Evolutionary conservation across 2,888 invertebrate genomes (phyloP), one percentile per base, ranked within the genome.

Genomic region (Drosophila peninsularis): DNA sequence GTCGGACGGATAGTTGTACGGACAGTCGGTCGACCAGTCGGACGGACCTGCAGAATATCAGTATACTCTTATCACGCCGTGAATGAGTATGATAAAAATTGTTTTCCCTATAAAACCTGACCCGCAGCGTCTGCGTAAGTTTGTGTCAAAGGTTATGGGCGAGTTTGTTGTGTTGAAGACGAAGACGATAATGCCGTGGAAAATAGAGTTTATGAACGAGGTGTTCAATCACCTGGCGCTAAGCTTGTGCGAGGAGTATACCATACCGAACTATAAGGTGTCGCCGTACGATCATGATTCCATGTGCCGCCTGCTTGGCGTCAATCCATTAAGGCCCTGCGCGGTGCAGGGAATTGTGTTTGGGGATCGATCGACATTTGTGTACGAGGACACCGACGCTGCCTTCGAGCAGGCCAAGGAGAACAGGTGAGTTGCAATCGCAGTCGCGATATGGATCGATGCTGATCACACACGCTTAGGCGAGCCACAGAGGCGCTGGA

Each of bases 161-260:
- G 71, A 79, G 5, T 89, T 82, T 36, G 71, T 78, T 39, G 77
- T 71, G 10, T 14, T 89, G 4, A 88, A 89, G 58, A 90, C 90
- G 1, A 63, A 14, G 14, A 75, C 81, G 5, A 37, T 80, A 17
- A 80, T 89, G 82, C 90, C 89, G 1, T 88, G 88, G 85, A 90
- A 87, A 60, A 63, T 63, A 5, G 71, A 85, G 44, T 88, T 89
- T 44, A 75, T 75, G 57, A 85, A 87, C 50, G 88, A 88, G 73
- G 89, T 90, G 5, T 90, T 81, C 53, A 88, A 90, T 32, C 60
- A 81, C 21, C 10, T 90, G 57, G 90, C 72, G 1, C 21, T 88
- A 44, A 82, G 88, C 4, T 24, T 77, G 13, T 75, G 78, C 41
- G 80, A 88, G 14, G 42, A 49, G 0, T 84, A 67, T 10, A 54